Evolutionary conservation across 2,113 vertebrate species (phyloP), one percentile per base, ranked within the genome.

Genomic region (Notothenia coriiceps): DNA sequence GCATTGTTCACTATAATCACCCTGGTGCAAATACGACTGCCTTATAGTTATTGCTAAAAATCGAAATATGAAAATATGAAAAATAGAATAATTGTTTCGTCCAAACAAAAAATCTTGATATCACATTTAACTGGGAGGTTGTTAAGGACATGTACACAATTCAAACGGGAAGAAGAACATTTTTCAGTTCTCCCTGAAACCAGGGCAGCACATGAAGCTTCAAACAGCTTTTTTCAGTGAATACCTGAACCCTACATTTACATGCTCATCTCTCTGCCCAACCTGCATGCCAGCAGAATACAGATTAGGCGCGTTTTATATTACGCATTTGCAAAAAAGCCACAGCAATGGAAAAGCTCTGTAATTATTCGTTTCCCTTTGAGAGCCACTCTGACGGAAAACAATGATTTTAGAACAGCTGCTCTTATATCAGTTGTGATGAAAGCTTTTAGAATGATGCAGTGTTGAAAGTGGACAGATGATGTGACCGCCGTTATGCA

Each of bases 201-300:
- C 56, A 44, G 57, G 72, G 20, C 57, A 56, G 22, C 17, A 46
- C 56, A 55, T 18, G 11, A 46, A 52, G 78, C 78, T 76, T 79
- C 61, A 59, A 67, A 70, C 62, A 60, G 4, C 51, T 11, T 56
- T 70, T 68, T 68, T 46, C 54, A 65, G 65, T 50, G 47, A 52
- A 78, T 49, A 67, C 68, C 82, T 85, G 59, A 75, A 50, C 61
- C 22, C 40, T 55, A 3, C 35, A 80, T 61, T 68, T 51, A 56
- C 66, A 83, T 54, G 65, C 70, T 9, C 62, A 51, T 54, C 71
- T 77, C 70, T 67, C 18, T 57, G 72, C 54, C 72, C 84, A 56
- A 61, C 47, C 66, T 60, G 66, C 10, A 80, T 80, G 78, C 50
- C 44, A 62, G 44, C 51, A 52, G 86, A 87, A 88, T 86, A 86